Base-by-base conservation (phyloP, 2,113 vertebrate species). In the Corydoras maculifer region DNA sequence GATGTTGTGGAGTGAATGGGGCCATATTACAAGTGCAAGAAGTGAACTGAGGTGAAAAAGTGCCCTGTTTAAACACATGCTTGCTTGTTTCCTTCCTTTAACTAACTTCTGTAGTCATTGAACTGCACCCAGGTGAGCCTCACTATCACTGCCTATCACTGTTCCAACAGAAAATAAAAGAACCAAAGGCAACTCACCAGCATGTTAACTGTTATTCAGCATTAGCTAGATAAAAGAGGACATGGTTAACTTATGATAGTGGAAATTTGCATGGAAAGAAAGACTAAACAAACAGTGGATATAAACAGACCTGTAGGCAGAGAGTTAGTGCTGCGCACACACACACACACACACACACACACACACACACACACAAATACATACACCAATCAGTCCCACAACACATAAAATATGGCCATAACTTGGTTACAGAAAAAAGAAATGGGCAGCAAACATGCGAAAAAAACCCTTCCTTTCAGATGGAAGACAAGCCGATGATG, bases 41-140 rank as follows among this genome's bases (percentile, higher is more conserved):
- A 58, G 62, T 51, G 32, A 65, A 29, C 50, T 29, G 51, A 63
- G 51, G 60, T 71, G 29, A 70, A 59, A 55, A 4, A 11, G 53
- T 13, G 8, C 18, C 18, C 18, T 25, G 18, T 25, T 25, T 12
- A 3, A 3, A 35, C n/a, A 25, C 62, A 53, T 5, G 9, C 35
- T 9, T n/a, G 32, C 18, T 65, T 72, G 61, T 72, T 72, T 72
- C 62, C 70, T 61, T 72, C 70, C 59, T 62, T 6, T 62, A 25
- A 62, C 30, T 62, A 70, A 70, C 69, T 54, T 18, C 49, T 70
- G 11, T 62, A 14, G 54, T 58, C 43, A 25, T 51, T 25, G 29
- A 50, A 66, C 55, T 59, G 13, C 48, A 65, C 51, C 32, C 6
- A 43, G 12, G 35, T 58, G 31, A 58, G 51, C 62, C 31, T 59